Conservation (phyloP, 23 tunicate species). For the Corella eumyota region DNA sequence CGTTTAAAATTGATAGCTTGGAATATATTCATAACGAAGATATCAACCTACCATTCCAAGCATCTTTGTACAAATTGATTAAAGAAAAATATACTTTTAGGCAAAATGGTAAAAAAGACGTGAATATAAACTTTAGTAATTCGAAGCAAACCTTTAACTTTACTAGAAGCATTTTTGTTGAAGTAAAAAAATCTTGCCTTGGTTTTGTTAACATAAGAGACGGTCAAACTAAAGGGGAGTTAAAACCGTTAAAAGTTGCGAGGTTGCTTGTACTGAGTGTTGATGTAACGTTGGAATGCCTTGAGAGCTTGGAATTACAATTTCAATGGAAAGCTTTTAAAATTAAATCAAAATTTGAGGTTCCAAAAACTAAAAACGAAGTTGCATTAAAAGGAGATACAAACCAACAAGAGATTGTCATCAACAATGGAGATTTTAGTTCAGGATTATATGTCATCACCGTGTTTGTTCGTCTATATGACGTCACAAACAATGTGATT, state of each 20-base stretch:
- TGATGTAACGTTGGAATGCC: background rate
- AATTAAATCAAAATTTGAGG: background rate
- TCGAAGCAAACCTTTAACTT: conserved; percentile 2
- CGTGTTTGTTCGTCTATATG: background rate
- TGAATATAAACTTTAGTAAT: background rate
- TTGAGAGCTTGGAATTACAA: background rate
- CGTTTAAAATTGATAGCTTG: conserved; percentile 1
- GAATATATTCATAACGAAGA: background rate
- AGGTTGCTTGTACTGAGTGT: background rate
- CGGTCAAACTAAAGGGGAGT: background rate
- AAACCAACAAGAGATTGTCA: conserved; percentile 1
- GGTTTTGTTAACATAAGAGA: background rate
- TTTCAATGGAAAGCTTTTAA: conserved; percentile 5
- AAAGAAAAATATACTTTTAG: background rate
- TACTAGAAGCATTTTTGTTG: background rate
- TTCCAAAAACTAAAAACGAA: conserved; percentile 3
- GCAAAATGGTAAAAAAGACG: background rate
- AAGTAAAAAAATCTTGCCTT: background rate
- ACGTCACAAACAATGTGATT: background rate
- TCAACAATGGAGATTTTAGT: background rate
- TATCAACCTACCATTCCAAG: background rate
- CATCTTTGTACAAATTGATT: background rate
- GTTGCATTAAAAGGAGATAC: conserved; percentile 1
- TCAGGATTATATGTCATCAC: conserved; percentile 2
- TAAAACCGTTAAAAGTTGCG: background rate